Conservation (phyloP, 2,797 vertebrate species). For the Liasis olivaceus region DNA sequence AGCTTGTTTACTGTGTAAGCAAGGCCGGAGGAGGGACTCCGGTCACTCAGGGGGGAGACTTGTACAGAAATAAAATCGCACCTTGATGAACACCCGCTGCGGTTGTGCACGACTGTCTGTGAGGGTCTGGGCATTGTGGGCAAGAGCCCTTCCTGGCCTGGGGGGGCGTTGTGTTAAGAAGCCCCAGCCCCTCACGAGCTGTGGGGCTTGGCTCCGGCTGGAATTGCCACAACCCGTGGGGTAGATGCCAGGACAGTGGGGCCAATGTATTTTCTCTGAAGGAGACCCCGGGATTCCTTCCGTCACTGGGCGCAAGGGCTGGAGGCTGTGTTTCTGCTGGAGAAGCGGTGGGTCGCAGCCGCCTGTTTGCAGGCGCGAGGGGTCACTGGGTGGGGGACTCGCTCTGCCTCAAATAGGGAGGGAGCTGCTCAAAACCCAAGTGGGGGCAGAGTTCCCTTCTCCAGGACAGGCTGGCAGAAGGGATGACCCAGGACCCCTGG, state of each 20-base stretch:
- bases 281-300: not conserved
- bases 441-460: not conserved
- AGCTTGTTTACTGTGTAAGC: constrained; percentile 82
- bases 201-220: not conserved
- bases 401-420: not conserved
- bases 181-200: not conserved
- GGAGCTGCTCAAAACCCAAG: not conserved
- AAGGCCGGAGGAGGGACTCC: constrained; percentile 59
- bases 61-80: constrained; percentile 74
- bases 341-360: not conserved
- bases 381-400: fast-evolving
- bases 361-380: not conserved
- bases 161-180: not conserved
- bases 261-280: not conserved
- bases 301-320: fast-evolving
- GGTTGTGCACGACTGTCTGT: not conserved
- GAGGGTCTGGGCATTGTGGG: not conserved
- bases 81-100: constrained; percentile 47
- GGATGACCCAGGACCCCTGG: not conserved
- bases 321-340: not conserved
- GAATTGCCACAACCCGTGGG: too few species aligned
- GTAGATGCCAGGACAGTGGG: not conserved
- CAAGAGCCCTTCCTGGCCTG: not conserved
- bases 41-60: constrained; percentile 67
- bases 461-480: not conserved